Percentiles rank a stretch among this genome's conserved stretches.
phyloP scores from a whole-genome alignment of 2,888 invertebrate species.

The Polyploca ridens region DNA sequence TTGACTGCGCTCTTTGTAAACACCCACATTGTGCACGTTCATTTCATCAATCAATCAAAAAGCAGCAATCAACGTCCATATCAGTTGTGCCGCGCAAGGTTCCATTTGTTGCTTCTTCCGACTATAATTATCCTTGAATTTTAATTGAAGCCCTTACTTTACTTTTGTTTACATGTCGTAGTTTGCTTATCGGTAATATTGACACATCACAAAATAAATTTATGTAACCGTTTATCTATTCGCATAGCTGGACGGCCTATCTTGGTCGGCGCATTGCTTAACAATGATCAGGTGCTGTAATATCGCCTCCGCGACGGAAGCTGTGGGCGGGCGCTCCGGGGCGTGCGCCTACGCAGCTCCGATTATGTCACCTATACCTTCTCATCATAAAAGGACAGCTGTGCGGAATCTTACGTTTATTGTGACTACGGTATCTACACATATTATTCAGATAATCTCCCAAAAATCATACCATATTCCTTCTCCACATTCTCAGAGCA shows the following conservation, averaged over 20 bases:
- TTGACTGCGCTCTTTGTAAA: conserved; percentile 44
- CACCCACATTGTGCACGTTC: conserved; percentile 48
- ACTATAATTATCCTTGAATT: conserved; percentile 4
- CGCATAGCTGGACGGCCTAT: conserved; percentile 28
- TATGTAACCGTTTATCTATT: conserved; percentile 23
- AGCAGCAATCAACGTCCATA: conserved; percentile 47
- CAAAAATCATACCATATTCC: conserved; percentile 22
- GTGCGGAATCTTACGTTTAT: conserved; percentile 50
- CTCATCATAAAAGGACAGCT: conserved; percentile 73
- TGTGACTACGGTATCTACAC: conserved; percentile 34
- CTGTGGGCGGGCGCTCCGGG: conserved; percentile 70
- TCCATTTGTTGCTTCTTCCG: conserved; percentile 24
- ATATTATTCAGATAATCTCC: neutral
- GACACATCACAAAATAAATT: neutral
- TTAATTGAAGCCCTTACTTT: neutral
- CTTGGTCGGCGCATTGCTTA: conserved; percentile 53
- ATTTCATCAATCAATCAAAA: conserved; percentile 59
- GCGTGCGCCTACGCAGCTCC: conserved; percentile 67
- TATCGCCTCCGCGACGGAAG: conserved; percentile 77
- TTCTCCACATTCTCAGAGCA: conserved; percentile 26
- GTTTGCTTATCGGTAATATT: neutral
- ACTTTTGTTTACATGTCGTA: neutral
- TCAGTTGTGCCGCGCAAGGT: conserved; percentile 35
- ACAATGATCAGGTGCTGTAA: conserved; percentile 72
- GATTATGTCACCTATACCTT: conserved; percentile 77